Percentiles rank a stretch among this genome's conserved stretches.
These are phyloP conservation scores for Halictus ligatus DNA, from an alignment of 2,888 invertebrate species.

Conservation along the genomic window DNA sequence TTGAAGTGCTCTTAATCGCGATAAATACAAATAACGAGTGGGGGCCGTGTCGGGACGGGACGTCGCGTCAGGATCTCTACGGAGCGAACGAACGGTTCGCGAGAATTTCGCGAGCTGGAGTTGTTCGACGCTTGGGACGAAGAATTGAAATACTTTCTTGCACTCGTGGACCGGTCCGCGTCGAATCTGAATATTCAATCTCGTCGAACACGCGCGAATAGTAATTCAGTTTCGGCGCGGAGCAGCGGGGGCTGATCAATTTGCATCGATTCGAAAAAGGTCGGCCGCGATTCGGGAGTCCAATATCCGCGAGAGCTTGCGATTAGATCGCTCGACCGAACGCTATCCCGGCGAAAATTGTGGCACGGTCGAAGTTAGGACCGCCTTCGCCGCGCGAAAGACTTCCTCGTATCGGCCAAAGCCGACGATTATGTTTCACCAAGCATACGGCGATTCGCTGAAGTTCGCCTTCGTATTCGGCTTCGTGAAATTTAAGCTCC, in stretches of 20 bases:
- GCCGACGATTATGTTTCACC: slow-evolving; percentile 33
- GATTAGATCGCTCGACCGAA: not conserved
- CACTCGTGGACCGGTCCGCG: not conserved
- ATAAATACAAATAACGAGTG: not conserved
- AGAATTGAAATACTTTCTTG: not conserved
- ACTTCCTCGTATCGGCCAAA: not conserved
- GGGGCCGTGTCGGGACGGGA: not conserved
- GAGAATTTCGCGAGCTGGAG: not conserved
- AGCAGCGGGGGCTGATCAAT: not conserved
- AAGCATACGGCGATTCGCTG: slow-evolving; percentile 17
- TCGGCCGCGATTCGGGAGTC: not conserved
- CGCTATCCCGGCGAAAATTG: not conserved
- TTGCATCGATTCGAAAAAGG: not conserved
- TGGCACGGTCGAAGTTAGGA: not conserved
- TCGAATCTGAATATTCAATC: slow-evolving; percentile 41
- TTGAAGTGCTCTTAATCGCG: slow-evolving; percentile 7
- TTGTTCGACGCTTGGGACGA: not conserved
- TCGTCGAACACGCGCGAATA: slow-evolving; percentile 13
- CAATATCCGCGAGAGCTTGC: not conserved
- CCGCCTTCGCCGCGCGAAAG: not conserved
- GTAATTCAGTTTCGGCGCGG: not conserved
- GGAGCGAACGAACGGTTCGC: not conserved
- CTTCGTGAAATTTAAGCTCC: slow-evolving; percentile 36
- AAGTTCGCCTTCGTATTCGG: not conserved
- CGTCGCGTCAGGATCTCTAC: not conserved